These are phyloP conservation scores for Enteromius radiatus DNA, from an alignment of 2,797 vertebrate species.

Conservation along the genomic window DNA sequence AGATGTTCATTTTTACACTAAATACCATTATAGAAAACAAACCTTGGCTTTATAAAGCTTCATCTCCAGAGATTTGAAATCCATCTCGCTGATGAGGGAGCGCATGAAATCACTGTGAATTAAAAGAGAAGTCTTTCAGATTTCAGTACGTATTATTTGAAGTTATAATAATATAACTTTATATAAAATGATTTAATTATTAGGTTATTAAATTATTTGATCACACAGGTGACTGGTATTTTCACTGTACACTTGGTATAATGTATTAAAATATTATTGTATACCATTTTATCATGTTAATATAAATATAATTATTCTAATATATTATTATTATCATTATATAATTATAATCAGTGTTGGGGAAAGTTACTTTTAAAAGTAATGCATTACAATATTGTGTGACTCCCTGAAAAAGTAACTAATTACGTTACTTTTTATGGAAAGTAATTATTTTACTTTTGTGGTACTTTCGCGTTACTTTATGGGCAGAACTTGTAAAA, in stretches of 20 bases:
- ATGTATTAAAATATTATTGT: background rate
- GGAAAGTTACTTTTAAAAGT: too few species aligned
- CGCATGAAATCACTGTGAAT: constrained; percentile 75
- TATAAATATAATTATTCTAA: background rate
- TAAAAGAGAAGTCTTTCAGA: constrained; percentile 26
- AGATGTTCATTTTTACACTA: constrained; percentile 3
- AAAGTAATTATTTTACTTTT: too few species aligned
- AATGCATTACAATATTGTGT: too few species aligned
- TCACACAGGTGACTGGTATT: background rate
- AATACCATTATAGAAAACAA: constrained; percentile 26
- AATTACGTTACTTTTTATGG: too few species aligned
- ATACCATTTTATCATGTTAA: background rate
- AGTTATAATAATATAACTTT: background rate
- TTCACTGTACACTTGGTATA: background rate
- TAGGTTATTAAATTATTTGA: background rate
- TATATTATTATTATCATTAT: background rate
- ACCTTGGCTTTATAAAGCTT: constrained; percentile 79
- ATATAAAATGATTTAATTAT: background rate
- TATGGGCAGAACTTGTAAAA: too few species aligned
- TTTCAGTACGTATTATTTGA: background rate
- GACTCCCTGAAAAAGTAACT: too few species aligned
- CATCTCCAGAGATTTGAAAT: constrained; percentile 75
- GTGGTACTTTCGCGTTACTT: too few species aligned
- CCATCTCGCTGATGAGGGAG: constrained; percentile 72
- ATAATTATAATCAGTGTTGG: background rate